Base-by-base conservation (phyloP, 2,113 vertebrate genomes). In the Antennarius striatus region DNA sequence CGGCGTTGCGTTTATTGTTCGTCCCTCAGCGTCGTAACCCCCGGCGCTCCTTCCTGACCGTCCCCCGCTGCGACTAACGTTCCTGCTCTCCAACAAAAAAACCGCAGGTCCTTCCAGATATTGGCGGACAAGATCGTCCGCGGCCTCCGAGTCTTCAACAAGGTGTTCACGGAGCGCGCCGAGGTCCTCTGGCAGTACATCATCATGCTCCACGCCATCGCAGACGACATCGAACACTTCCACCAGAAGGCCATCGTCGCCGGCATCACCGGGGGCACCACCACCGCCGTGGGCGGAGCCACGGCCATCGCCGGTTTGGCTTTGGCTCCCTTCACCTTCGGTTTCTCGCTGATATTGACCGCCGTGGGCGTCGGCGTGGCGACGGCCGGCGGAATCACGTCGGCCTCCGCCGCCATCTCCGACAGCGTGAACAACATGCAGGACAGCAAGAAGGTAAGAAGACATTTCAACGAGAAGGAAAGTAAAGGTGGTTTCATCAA, bases 131-230 rank as follows among this genome's bases (percentile, higher is more conserved):
- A 92, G 65, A 90, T 94, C 7, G 58, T 90, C 3, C 75, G 54
- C 0, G 91, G 90, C 51, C 86, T 94, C 16, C 83, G 81, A 0
- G 77, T 93, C 62, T 94, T 92, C 82, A 86, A 92, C 77, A 92
- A 92, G 59, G 49, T 89, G 30, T 93, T 93, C 84, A 90, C 70
- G 0, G 93, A 93, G 74, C 87, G 79, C 0, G 91, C 90, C 0
- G 93, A 94, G 85, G 47, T 80, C 47, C 90, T 94, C n/a, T 93
- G 90, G 88, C 88, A 90, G 73, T 82, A 86, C 42, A 54, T 93
- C 62, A 70, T 89, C 29, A 16, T 4, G 10, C 89, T 94, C 2
- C 74, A 88, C 36, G 1, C 77, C 74, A 84, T 93, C n/a, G 89
- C 91, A 0, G 91, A 93, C 0, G 68, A 91, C 77, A 73, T 94